Conservation (phyloP, 2,797 vertebrate genomes). For the Phrynocephalus guinanensis region DNA sequence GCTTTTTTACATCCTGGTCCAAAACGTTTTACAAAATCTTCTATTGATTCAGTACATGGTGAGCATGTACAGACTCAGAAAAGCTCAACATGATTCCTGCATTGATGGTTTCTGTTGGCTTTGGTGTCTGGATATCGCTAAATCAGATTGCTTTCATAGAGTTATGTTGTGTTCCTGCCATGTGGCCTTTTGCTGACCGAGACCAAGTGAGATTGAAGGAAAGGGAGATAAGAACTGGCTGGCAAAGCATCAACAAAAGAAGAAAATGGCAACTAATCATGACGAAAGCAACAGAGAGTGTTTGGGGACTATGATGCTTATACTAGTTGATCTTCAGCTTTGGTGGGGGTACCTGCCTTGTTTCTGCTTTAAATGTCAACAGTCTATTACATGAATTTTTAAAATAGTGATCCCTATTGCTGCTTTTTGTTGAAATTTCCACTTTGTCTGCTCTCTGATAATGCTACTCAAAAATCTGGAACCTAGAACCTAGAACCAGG, state of each 20-base stretch:
- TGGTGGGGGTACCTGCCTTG: too few species aligned
- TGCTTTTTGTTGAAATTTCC: not conserved
- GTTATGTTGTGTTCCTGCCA: not conserved
- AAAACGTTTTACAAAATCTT: not conserved
- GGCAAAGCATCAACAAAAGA: not conserved
- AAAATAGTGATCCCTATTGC: not conserved
- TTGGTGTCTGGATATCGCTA: not conserved
- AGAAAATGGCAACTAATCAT: not conserved
- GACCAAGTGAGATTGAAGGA: not conserved
- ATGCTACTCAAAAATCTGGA: not conserved
- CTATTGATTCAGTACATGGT: not conserved
- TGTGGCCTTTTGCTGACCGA: not conserved
- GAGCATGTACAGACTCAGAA: too few species aligned
- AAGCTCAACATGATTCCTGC: not conserved
- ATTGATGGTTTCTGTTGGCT: not conserved
- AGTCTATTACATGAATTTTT: not conserved
- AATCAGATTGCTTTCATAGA: not conserved
- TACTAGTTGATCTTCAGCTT: too few species aligned
- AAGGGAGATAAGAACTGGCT: not conserved
- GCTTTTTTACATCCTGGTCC: not conserved
- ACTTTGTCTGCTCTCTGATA: not conserved
- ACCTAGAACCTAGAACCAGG: not conserved
- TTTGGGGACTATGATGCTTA: too few species aligned
- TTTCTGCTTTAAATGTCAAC: not conserved
- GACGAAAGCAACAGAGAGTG: not conserved